Percentiles rank a stretch among this genome's conserved stretches.
phyloP scores from a whole-genome alignment of 2,113 vertebrate genomes.

The Chrysochloris asiatica region DNA sequence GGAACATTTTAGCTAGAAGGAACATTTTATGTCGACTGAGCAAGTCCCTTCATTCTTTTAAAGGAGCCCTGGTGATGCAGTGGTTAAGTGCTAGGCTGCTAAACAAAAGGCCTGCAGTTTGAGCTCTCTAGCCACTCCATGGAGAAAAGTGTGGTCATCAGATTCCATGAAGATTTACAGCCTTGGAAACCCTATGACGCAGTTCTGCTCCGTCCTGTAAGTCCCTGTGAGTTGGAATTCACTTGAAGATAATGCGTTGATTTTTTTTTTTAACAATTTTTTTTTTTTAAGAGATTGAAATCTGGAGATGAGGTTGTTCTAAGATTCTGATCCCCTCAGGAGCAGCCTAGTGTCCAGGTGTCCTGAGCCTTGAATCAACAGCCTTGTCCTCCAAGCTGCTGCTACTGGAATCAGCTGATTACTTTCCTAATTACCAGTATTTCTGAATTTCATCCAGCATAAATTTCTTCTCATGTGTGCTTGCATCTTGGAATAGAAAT shows the following conservation, averaged over 20 bases:
- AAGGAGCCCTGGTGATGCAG: neutral
- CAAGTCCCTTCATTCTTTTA: neutral
- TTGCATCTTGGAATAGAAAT: neutral
- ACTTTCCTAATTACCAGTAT: neutral
- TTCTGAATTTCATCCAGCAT: neutral
- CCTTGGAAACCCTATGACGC: neutral
- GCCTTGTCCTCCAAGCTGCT: neutral
- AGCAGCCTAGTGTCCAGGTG: neutral
- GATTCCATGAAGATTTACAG: neutral
- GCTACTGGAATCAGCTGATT: neutral
- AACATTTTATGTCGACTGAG: too few relatives aligned
- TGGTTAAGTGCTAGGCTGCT: neutral
- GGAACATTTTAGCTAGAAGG: neutral
- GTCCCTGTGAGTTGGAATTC: neutral
- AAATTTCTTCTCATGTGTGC: neutral
- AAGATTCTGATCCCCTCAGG: neutral
- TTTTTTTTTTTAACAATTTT: neutral
- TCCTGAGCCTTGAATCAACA: rapidly evolving
- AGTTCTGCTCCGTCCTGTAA: neutral
- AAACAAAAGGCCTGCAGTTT: neutral
- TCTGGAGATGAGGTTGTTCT: neutral
- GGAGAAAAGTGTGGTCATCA: neutral
- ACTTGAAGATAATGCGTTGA: neutral
- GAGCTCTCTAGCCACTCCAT: neutral
- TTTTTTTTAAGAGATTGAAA: slow-evolving; percentile 21